Evolutionary conservation across 2,113 vertebrate genomes (phyloP), one percentile per base, ranked within the genome.

Genomic region (Butorides virescens): DNA sequence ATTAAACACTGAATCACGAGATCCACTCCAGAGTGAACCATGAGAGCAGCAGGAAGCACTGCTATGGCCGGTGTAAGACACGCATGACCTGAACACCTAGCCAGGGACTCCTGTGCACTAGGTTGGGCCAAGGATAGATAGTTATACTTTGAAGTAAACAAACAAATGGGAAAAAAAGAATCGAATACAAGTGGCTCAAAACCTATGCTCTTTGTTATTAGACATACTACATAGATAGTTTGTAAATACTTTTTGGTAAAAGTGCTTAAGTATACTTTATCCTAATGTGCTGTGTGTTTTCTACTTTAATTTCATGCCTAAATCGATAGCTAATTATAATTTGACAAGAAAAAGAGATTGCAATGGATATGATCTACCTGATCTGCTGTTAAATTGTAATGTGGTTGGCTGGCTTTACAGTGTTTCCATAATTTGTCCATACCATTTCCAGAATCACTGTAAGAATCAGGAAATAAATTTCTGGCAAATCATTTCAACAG

Each of bases 321-420:
- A 97, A 97, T 98, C 80, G 1, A 97, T 97, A 98, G 84, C 95
- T 98, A 97, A 97, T 98, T 97, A 97, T 96, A 97, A 97, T 97
- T 96, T 97, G 95, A 96, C 90, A 97, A 95, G 95, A 96, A 97
- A 96, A 78, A 58, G 82, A 68, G 10, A 95, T 94, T 82, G 67
- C 88, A 96, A 96, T 88, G 81, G 82, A 83, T 94, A 95, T 11
- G 61, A 94, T 94, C 96, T 96, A 97, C 21, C 56, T 96, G 95
- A 82, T 95, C 88, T 88, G 86, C 67, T 96, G 81, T 92, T 92
- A 89, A 90, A 95, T 61, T 95, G 79, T 80, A 93, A 82, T 58
- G 91, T 91, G 88, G 92, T 86, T 93, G 71, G 75, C 76, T 72
- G 94, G 81, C 32, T 90, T 92, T 87, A 67, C 14, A 63, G 66